A percentile compares a stretch with the other conserved stretches of the same genome.
Conservation (phyloP, 2,888 invertebrate species). For the Peribatodes rhomboidaria region DNA sequence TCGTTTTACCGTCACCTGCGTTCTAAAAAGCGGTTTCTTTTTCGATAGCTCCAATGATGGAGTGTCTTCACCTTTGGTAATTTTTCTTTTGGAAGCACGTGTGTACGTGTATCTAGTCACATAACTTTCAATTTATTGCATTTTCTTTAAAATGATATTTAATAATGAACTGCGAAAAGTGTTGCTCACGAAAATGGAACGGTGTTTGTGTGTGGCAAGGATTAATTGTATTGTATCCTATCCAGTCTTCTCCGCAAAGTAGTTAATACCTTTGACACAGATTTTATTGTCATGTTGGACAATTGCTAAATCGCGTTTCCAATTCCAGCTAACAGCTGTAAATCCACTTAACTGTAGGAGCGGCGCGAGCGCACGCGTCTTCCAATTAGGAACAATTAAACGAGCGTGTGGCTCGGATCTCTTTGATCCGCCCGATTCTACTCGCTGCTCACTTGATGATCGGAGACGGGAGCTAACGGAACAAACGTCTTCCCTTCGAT, state of each 20-base stretch:
- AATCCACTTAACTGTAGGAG: slow-evolving; percentile 68
- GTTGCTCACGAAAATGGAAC: neutral
- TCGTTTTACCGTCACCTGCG: slow-evolving; percentile 27
- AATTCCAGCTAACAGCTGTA: slow-evolving; percentile 69
- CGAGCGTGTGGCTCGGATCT: slow-evolving; percentile 54
- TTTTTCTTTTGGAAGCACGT: neutral
- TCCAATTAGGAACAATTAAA: slow-evolving; percentile 79
- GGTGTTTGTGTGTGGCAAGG: neutral
- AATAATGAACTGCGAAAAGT: neutral
- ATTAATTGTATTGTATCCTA: slow-evolving; percentile 16
- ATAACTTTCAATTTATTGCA: neutral
- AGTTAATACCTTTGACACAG: slow-evolving; percentile 51
- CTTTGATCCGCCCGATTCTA: slow-evolving; percentile 70
- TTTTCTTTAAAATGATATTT: neutral
- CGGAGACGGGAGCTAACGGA: slow-evolving; percentile 24
- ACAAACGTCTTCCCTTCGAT: slow-evolving; percentile 18
- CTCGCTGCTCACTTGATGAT: slow-evolving; percentile 48
- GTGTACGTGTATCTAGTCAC: neutral
- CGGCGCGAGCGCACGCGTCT: slow-evolving; percentile 65
- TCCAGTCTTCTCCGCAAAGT: slow-evolving; percentile 16
- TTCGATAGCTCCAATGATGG: neutral
- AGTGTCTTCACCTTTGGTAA: slow-evolving; percentile 7
- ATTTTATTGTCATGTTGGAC: slow-evolving; percentile 53
- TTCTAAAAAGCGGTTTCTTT: slow-evolving; percentile 10
- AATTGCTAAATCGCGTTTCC: slow-evolving; percentile 67